Conservation (phyloP, 2,113 vertebrate genomes). For the Pycnonotus jocosus region DNA sequence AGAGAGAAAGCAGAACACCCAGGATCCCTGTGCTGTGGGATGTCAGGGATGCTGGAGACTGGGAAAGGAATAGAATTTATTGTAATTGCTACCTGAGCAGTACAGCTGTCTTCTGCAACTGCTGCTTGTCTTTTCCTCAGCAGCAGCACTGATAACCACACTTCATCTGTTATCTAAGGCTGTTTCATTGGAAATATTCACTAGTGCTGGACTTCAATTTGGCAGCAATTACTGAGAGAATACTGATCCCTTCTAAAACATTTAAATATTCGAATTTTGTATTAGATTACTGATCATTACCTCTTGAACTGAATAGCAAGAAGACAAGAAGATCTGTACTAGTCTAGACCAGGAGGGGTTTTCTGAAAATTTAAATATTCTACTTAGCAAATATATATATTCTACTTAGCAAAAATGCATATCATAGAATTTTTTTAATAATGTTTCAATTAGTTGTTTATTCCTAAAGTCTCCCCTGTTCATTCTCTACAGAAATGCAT, state of each 20-base stretch:
- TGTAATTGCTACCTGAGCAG: background rate
- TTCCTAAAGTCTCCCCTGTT: background rate
- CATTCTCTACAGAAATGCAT: rapidly evolving
- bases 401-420: background rate
- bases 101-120: background rate
- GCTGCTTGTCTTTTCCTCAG: background rate
- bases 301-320: background rate
- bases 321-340: background rate
- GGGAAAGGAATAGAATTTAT: background rate
- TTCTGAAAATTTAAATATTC: background rate
- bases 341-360: background rate
- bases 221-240: background rate
- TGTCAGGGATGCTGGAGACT: background rate
- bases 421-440: background rate
- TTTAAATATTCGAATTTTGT: background rate
- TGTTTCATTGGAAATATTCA: background rate
- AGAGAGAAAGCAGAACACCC: background rate
- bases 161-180: background rate
- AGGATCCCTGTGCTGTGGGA: background rate
- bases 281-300: background rate
- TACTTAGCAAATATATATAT: background rate
- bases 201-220: background rate
- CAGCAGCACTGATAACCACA: background rate
- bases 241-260: background rate
- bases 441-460: background rate